These are phyloP conservation scores for Ailuropoda melanoleuca DNA, from an alignment of 2,113 vertebrate species.

Conservation along the genomic window DNA sequence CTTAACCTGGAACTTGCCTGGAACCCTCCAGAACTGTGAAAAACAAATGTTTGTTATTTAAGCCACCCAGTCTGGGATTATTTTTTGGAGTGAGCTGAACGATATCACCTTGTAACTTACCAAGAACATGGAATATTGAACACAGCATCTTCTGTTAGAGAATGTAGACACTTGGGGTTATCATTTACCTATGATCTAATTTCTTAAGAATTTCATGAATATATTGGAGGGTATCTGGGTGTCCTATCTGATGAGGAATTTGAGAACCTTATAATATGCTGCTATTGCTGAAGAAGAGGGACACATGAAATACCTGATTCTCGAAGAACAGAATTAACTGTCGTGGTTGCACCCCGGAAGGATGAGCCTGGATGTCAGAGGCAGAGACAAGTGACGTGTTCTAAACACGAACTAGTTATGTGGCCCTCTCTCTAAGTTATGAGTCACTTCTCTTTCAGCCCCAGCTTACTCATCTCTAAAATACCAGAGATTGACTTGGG, in stretches of 20 bases:
- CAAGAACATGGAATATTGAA: not conserved
- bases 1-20: not conserved
- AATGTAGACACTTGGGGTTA: not conserved
- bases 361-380: not conserved
- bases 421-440: not conserved
- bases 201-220: not conserved
- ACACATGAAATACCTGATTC: not conserved
- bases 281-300: not conserved
- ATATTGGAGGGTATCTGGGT: not conserved
- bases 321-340: not conserved
- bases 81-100: not conserved
- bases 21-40: not conserved
- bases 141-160: not conserved
- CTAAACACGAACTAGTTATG: not conserved
- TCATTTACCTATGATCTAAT: not conserved
- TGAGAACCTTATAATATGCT: not conserved
- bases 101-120: not conserved
- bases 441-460: not conserved
- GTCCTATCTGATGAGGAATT: not conserved
- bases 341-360: not conserved
- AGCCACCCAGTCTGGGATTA: not conserved
- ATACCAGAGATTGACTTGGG: not conserved
- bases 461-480: not conserved
- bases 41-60: not conserved
- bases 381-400: not conserved